Conservation (phyloP, 2,888 invertebrate species). For the Margaritifera margaritifera region DNA sequence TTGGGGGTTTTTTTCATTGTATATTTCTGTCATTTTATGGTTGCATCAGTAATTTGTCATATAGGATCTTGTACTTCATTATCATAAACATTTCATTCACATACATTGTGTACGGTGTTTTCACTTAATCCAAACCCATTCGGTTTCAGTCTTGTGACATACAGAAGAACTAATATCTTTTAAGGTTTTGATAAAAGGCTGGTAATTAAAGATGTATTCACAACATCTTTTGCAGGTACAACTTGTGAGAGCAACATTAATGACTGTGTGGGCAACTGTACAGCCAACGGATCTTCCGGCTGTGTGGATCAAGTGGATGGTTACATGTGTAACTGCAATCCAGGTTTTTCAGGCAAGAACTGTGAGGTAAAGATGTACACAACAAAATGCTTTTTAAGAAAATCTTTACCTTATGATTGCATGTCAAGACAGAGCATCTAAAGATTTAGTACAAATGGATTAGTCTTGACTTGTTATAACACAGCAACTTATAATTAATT, state of each 20-base stretch:
- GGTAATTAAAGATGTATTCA: no score
- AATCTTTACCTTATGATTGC: background rate
- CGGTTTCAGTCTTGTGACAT: no score
- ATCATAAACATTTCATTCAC: no score
- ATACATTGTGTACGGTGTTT: no score
- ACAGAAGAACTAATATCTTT: no score
- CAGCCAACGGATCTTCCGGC: constrained; percentile 2
- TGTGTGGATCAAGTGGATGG: constrained; percentile 38
- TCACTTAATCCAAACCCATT: no score
- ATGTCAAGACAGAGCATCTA: background rate
- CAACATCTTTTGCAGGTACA: no score
- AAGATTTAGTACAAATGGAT: background rate
- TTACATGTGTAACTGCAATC: constrained; percentile 49
- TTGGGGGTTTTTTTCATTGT: no score
- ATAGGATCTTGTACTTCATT: no score
- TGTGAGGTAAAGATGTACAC: constrained; percentile 38
- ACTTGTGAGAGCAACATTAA: constrained; percentile 37
- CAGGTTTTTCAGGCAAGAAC: constrained; percentile 48
- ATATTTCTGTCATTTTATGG: no score
- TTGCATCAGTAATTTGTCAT: no score
- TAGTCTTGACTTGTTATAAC: background rate
- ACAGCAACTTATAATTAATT: background rate
- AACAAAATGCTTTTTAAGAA: background rate
- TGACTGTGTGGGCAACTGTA: constrained; percentile 36
- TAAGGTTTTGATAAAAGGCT: no score